These are phyloP conservation scores for Hirudinaria manillensis DNA, from an alignment of 2,888 invertebrate species.

Conservation along the genomic window DNA sequence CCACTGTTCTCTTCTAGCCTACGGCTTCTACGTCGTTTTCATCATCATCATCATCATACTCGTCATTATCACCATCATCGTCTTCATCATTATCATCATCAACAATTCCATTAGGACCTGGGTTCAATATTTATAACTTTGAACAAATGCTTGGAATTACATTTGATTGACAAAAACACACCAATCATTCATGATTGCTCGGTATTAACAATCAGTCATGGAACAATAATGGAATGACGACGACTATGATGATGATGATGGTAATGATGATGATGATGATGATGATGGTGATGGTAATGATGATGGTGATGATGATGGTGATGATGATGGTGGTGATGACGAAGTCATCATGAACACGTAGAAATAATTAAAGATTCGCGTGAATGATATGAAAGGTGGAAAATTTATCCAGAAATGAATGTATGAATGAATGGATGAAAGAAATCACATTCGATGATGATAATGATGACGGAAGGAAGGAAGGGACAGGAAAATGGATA, in stretches of 20 bases:
- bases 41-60: background rate
- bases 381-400: background rate
- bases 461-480: no score
- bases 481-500: no score
- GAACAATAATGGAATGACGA: no score
- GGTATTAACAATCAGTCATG: no score
- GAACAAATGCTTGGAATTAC: no score
- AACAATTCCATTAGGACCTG: background rate
- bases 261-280: constrained; percentile 12
- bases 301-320: constrained; percentile 26
- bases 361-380: background rate
- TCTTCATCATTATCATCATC: constrained; percentile 9
- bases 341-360: background rate
- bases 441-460: no score
- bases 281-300: constrained; percentile 30
- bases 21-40: background rate
- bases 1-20: no score
- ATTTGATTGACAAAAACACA: no score
- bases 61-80: constrained; percentile 10
- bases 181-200: no score
- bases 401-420: background rate
- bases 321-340: background rate
- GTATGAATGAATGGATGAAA: no score
- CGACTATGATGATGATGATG: no score
- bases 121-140: background rate